Percentiles rank a stretch among this genome's conserved stretches.
phyloP scores from a whole-genome alignment of 2,888 invertebrate species.

The Phortica magna region DNA sequence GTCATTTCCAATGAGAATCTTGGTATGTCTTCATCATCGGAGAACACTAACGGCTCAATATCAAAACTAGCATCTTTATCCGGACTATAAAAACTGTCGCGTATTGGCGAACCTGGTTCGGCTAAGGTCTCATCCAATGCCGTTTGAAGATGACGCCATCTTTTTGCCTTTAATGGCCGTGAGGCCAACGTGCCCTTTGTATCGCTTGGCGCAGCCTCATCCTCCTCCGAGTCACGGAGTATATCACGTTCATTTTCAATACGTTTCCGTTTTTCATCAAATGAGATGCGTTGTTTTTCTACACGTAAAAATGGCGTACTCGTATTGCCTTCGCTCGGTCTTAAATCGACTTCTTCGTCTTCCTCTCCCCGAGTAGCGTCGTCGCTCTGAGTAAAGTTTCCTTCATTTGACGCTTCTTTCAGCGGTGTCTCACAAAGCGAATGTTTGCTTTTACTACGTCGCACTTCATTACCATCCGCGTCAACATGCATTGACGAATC shows the following conservation, averaged over 20 bases:
- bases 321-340: conserved; percentile 60
- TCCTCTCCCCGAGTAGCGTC: conserved; percentile 51
- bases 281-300: conserved; percentile 77
- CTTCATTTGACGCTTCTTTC: conserved; percentile 36
- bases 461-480: conserved; percentile 60
- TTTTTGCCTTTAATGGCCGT: conserved; percentile 59
- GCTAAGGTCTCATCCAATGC: conserved; percentile 67
- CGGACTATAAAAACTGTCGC: conserved; percentile 82
- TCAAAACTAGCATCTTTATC: conserved; percentile 81
- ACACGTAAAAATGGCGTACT: conserved; percentile 72
- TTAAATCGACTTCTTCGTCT: conserved; percentile 55
- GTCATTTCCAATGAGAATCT: conserved; percentile 78
- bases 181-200: conserved; percentile 20
- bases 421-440: conserved; percentile 62
- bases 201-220: conserved; percentile 49
- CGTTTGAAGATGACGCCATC: conserved; percentile 70
- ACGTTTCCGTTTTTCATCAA: conserved; percentile 77
- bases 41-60: conserved; percentile 80
- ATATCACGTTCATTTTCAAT: conserved; percentile 77
- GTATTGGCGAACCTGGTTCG: conserved; percentile 67
- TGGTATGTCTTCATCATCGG: conserved; percentile 81
- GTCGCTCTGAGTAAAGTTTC: conserved; percentile 44
- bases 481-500: conserved; percentile 76
- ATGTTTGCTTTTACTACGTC: conserved; percentile 64
- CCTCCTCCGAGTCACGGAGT: conserved; percentile 76